Conservation (phyloP, 2,888 invertebrate species). For the Chaetogeoica ovagalla region DNA sequence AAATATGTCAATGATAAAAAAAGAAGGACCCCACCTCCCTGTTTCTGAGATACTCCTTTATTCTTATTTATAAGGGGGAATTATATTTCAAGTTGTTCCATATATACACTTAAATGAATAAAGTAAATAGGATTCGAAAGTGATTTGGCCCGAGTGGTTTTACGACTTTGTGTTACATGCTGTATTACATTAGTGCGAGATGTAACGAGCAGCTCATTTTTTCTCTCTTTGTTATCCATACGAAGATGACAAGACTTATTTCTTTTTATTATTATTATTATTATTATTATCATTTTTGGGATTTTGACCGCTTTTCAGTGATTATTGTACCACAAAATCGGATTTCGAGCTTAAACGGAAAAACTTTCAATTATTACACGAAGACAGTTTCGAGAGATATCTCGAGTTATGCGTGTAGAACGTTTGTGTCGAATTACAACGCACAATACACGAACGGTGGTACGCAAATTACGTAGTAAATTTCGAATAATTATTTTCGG, state of each 20-base stretch:
- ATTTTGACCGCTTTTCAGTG: constrained; percentile 6
- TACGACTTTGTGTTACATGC: constrained; percentile 41
- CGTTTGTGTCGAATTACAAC: neutral
- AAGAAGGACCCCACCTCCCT: neutral
- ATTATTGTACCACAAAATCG: constrained; percentile 38
- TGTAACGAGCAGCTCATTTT: constrained; percentile 3
- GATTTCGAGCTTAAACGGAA: constrained; percentile 32
- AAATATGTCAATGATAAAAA: neutral
- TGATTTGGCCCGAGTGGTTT: constrained; percentile 43
- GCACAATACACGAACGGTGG: neutral
- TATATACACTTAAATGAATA: constrained; percentile 24
- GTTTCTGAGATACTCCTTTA: neutral
- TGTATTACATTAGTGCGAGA: constrained; percentile 39
- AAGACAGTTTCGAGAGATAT: neutral
- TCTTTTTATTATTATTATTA: constrained; percentile 14
- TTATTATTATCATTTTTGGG: constrained; percentile 40
- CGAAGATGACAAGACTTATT: constrained; percentile 25
- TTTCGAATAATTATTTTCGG: neutral
- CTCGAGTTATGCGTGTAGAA: constrained; percentile 9
- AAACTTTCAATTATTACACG: constrained; percentile 9
- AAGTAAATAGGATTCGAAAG: constrained; percentile 45
- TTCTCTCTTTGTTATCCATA: constrained; percentile 19
- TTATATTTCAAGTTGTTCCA: constrained; percentile 19
- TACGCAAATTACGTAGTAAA: neutral
- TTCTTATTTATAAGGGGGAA: neutral